Evolutionary conservation across 2,113 vertebrate species (phyloP).

Genomic region (cat (Felis catus)): F.catus_Fca126_mat1.0 CM031424.1:71122001-71122500

Average conservation of each 20-base stretch:
- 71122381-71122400: neutral
- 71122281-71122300: neutral
- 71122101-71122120: neutral
- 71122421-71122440: neutral
- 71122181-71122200: fast-evolving
- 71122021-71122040: too few species aligned
- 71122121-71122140: neutral
- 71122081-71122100: neutral
- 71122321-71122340: neutral
- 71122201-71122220: neutral
- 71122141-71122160: neutral
- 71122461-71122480: neutral
- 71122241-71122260: neutral
- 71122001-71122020: neutral
- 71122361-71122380: neutral
- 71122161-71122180: neutral
- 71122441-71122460: neutral
- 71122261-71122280: neutral
- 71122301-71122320: neutral
- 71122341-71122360: neutral
- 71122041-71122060: neutral
- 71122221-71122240: neutral
- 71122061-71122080: neutral
- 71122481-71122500: slow-evolving; percentile 2
- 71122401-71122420: neutral